phyloP scores from a whole-genome alignment of 1,140 invertebrate species.

The Drosophila malerkotliana region DNA sequence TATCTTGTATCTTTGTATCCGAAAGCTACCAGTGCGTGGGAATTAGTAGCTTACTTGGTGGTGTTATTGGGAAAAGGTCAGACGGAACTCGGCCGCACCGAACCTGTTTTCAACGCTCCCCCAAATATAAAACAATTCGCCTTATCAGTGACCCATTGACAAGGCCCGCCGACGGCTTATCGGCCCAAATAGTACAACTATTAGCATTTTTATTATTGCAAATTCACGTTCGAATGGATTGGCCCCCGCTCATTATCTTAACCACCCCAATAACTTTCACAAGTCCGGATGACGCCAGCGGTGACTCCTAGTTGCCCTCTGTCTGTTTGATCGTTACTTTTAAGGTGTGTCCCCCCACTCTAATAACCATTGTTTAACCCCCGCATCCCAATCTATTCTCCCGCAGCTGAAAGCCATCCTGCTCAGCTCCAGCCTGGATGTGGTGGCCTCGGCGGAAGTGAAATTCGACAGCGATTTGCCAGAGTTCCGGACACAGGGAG shows the following conservation, averaged over 20 bases:
- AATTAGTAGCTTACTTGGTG: slow-evolving; percentile 2
- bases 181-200: slow-evolving; percentile 25
- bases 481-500: slow-evolving; percentile 87
- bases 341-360: slow-evolving; percentile 52
- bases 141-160: slow-evolving; percentile 25
- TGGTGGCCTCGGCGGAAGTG: slow-evolving; percentile 91
- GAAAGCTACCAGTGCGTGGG: slow-evolving; percentile 17
- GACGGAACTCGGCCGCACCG: slow-evolving; percentile 12
- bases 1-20: slow-evolving; percentile 38
- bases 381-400: slow-evolving; percentile 12
- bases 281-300: slow-evolving; percentile 49
- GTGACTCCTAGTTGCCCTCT: slow-evolving; percentile 57
- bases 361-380: slow-evolving; percentile 15
- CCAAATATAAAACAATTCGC: neutral
- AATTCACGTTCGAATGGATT: slow-evolving; percentile 30
- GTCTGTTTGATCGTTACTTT: slow-evolving; percentile 71
- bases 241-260: slow-evolving; percentile 24
- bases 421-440: slow-evolving; percentile 89
- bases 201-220: slow-evolving; percentile 20
- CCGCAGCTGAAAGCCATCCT: slow-evolving; percentile 94
- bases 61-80: slow-evolving; percentile 33
- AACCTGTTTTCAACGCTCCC: slow-evolving; percentile 16
- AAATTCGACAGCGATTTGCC: slow-evolving; percentile 95
- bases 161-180: slow-evolving; percentile 23
- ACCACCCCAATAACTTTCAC: slow-evolving; percentile 41